Evolutionary conservation across 1,140 invertebrate genomes (phyloP), one percentile per base, ranked within the genome.

Genomic region (Orchestia grillus): DNA sequence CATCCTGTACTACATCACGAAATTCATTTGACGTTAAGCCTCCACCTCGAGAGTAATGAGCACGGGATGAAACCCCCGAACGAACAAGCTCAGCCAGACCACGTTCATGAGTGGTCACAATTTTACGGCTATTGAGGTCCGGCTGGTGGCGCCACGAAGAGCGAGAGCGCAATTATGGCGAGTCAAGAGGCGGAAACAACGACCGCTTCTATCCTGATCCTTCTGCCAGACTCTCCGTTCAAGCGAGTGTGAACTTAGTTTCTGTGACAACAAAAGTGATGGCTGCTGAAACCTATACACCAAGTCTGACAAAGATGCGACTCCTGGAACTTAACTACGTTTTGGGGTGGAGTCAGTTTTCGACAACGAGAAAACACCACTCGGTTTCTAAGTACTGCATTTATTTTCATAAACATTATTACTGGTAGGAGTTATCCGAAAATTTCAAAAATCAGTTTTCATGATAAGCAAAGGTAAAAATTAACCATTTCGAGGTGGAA

Each of bases 161-260:
- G 41, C 19, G 44, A 94, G 44, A n/a, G 92, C 36, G 44, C 43
- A 44, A 94, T 94, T 45, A 94, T 19, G 40, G 44, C 44, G 92
- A 45, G 92, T 90, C 92, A 47, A 94, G 44, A 94, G 92, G 92
- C 92, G 92, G 92, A 94, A 94, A 45, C 92, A 45, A 94, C 44
- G 92, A 94, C 92, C 92, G 44, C 92, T 45, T 45, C 43, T 44
- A 44, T 40, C 36, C 92, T 94, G 92, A 94, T 94, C 44, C 44
- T 47, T 44, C 40, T 45, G 23, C 11, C 43, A 45, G 43, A n/a
- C 92, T 94, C 41, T n/a, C 43, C 92, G 92, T 94, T 94, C 92
- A 94, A 45, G 44, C 88, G 44, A 91, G 41, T 42, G 41, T 91
- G 88, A 91, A 91, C 62, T 77, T 77, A 77, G 62, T 77, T 77